Base-by-base conservation (phyloP, 2,113 vertebrate genomes). In the Donacobius atricapilla region DNA sequence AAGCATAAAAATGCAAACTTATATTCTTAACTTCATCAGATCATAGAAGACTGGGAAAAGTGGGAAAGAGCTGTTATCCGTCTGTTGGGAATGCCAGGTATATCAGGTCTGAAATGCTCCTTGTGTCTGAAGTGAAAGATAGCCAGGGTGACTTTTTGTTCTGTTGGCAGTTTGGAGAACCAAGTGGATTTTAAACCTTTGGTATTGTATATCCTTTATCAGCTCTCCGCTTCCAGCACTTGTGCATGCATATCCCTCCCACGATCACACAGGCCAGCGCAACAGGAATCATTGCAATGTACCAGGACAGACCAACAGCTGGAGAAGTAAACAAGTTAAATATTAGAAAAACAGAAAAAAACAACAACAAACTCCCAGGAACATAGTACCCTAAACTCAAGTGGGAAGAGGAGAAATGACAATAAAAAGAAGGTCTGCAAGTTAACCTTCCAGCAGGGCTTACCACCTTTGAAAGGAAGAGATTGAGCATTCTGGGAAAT, bases 261-360 rank as follows among this genome's bases (percentile, higher is more conserved):
- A 98, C 6, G 8, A 97, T 90, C 80, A 98, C n/a, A 13, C 97
- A 70, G 72, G 96, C 86, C 73, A 98, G 56, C 0, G 28, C 56
- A 9, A 97, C 4, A 1, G 98, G 98, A 58, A 97, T 93, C 90
- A 92, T 42, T 6, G 95, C 94, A 42, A 97, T 23, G 56, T 95
- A 90, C 98, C 98, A 98, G 61, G 98, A 96, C 83, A 97, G 95
- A 13, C 90, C 68, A 3, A 83, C 40, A 39, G 97, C 98, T 99
- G 97, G 51, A 73, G 95, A 94, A 95, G 93, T 73, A 89, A 83
- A 97, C 27, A 97, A 68, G 97, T 33, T 8, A 63, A 66, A 51
- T 37, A 7, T 93, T 56, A 54, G 40, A 24, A 80, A 54, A 64
- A n/a, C 11, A 35, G 39, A 11, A 51, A 33, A 37, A 33, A 37